phyloP scores from a whole-genome alignment of 2,113 vertebrate species.

The Megaceryle torquata region DNA sequence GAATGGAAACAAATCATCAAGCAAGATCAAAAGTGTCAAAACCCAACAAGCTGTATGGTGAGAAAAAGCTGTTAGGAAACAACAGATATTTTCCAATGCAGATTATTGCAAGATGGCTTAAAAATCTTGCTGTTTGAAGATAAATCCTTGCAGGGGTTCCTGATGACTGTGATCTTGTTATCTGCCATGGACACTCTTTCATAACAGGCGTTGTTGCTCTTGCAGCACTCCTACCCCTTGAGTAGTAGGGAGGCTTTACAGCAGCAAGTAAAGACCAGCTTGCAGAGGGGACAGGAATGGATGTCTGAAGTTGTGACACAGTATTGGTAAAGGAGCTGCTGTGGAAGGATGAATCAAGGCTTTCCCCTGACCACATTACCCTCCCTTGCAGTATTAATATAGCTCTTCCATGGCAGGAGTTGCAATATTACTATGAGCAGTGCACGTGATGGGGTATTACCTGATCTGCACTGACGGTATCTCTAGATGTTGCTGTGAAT shows the following conservation, averaged over 20 bases:
- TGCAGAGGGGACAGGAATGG: background rate
- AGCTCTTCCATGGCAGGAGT: background rate
- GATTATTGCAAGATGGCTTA: background rate
- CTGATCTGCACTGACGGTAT: background rate
- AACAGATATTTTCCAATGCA: background rate
- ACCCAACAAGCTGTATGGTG: background rate
- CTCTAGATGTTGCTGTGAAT: background rate
- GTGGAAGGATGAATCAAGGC: background rate
- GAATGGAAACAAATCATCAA: background rate
- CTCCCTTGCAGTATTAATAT: background rate
- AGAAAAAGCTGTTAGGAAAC: background rate
- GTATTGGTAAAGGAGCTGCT: background rate
- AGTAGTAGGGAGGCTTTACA: background rate
- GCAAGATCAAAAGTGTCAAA: conserved; percentile 2
- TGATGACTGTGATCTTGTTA: background rate
- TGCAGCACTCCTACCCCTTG: background rate
- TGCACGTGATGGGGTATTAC: background rate
- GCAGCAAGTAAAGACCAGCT: background rate
- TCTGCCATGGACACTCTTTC: background rate
- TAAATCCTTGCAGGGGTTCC: background rate
- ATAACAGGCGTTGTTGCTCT: background rate
- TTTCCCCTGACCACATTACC: background rate
- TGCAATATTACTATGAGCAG: background rate
- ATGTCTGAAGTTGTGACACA: background rate
- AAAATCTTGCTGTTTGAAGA: background rate